A percentile compares a stretch with the other conserved stretches of the same genome.
Evolutionary conservation across 1,140 invertebrate species (phyloP).

Genomic region (Ericerus pela): DNA sequence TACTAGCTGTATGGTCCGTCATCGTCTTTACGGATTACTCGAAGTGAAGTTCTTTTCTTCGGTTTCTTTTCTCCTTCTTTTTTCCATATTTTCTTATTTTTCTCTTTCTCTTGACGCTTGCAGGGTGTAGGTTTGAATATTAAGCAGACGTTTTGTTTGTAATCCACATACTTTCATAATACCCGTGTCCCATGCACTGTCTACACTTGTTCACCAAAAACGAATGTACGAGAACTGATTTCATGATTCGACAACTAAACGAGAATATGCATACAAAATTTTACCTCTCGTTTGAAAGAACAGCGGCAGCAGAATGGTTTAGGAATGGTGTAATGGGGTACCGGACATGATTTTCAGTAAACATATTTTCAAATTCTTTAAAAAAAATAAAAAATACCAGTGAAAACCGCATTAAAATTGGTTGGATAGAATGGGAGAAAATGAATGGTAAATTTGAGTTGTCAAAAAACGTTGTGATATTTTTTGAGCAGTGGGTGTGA

Average conservation of each 20-base stretch:
- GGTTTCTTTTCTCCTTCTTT: not conserved
- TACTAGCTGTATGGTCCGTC: constrained; percentile 3
- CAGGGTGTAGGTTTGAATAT: constrained; percentile 1
- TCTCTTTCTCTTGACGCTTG: too few relatives aligned
- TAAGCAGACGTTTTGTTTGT: constrained; percentile 11
- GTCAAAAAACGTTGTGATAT: too few relatives aligned
- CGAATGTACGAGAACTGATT: not conserved
- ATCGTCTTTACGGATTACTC: constrained; percentile 1
- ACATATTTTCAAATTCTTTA: too few relatives aligned
- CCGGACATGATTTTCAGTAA: too few relatives aligned
- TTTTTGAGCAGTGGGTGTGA: too few relatives aligned
- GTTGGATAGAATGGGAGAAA: too few relatives aligned
- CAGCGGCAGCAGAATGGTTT: too few relatives aligned
- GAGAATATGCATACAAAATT: not conserved
- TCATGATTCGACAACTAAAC: not conserved
- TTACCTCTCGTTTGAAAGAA: too few relatives aligned
- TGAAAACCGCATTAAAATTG: too few relatives aligned
- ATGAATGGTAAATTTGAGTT: too few relatives aligned
- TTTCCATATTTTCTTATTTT: not conserved
- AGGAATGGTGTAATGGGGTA: too few relatives aligned
- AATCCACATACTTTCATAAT: constrained; percentile 1
- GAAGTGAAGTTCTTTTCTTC: not conserved
- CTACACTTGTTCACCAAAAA: not conserved
- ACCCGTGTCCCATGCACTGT: constrained; percentile 6
- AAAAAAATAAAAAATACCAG: too few relatives aligned